A percentile compares a stretch with the other conserved stretches of the same genome.
Conservation (phyloP, 2,113 vertebrate genomes). For the Nerophis ophidion region DNA sequence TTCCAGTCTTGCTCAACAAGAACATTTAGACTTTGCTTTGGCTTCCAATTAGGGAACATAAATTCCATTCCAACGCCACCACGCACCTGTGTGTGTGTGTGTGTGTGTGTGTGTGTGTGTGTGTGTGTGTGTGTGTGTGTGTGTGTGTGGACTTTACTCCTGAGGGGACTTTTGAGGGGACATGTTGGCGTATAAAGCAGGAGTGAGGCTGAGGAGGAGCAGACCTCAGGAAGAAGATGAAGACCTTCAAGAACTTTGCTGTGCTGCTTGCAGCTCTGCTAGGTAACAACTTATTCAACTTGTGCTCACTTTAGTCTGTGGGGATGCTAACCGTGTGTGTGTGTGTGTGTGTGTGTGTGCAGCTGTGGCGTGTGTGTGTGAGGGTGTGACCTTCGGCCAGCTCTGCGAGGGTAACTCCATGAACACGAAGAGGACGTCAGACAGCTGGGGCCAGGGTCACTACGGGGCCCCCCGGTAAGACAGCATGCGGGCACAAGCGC, state of each 20-base stretch:
- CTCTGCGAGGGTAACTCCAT: not conserved
- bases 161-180: not conserved
- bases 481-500: too few relatives aligned
- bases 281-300: not conserved
- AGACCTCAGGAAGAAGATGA: not conserved
- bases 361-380: conserved; percentile 1
- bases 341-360: not conserved
- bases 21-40: not conserved
- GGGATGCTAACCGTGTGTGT: not conserved
- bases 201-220: not conserved
- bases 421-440: not conserved
- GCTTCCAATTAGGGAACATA: too few relatives aligned
- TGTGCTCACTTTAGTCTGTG: not conserved
- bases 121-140: not conserved
- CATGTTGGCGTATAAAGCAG: not conserved
- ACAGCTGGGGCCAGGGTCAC: not conserved
- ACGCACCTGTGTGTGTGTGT: not conserved
- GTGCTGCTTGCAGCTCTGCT: not conserved
- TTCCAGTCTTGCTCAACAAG: conserved; percentile 7
- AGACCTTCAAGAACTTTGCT: not conserved
- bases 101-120: too few relatives aligned
- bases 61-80: not conserved
- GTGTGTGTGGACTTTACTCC: not conserved
- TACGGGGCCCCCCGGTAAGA: not conserved
- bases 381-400: conserved; percentile 5